These are phyloP conservation scores for Ferrisia virgata DNA, from an alignment of 2,888 invertebrate genomes.

Conservation along the genomic window DNA sequence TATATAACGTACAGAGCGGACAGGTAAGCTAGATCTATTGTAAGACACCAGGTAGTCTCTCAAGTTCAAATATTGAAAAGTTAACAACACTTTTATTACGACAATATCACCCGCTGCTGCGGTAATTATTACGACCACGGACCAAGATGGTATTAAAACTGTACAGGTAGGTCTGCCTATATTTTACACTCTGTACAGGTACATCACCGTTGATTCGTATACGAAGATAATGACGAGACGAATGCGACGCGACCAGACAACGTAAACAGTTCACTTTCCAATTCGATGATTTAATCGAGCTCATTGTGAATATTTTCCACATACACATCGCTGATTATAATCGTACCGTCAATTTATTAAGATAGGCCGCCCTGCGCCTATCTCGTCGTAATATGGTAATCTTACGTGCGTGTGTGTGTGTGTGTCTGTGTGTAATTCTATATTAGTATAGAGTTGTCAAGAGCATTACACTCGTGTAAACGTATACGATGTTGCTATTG, in stretches of 20 bases:
- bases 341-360: background rate
- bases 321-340: background rate
- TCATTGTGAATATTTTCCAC: background rate
- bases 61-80: background rate
- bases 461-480: too few relatives aligned
- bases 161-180: background rate
- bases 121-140: constrained; percentile 1
- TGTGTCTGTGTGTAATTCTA: too few relatives aligned
- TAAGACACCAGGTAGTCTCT: too few relatives aligned
- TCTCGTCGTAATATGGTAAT: background rate
- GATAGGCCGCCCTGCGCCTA: background rate
- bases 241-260: background rate
- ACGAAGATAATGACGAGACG: too few relatives aligned
- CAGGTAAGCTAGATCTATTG: too few relatives aligned
- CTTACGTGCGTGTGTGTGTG: too few relatives aligned
- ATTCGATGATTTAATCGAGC: constrained; percentile 5
- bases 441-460: too few relatives aligned
- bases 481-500: background rate
- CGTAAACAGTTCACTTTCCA: background rate
- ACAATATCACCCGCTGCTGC: background rate
- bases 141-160: too few relatives aligned
- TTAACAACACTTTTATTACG: background rate
- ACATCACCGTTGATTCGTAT: background rate
- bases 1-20: too few relatives aligned
- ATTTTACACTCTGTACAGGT: too few relatives aligned